Evolutionary conservation across 1,140 invertebrate genomes (phyloP).

Genomic region (Bombus polaris): DNA sequence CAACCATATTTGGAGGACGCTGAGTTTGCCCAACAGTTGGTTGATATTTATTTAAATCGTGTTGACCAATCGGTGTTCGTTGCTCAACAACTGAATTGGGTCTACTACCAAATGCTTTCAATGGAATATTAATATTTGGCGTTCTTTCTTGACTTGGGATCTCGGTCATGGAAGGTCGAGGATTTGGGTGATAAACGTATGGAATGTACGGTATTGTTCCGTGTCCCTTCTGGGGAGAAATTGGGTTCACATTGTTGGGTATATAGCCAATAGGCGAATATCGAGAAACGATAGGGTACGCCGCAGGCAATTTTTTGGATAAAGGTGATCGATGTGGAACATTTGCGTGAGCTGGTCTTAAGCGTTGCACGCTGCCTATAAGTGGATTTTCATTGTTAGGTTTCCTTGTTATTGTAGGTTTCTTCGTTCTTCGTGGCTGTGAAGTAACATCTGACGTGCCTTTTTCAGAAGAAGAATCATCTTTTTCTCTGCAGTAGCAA

Average conservation of each 20-base stretch:
- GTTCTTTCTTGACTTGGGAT: background rate
- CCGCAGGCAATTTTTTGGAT: background rate
- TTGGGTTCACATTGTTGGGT: background rate
- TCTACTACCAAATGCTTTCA: background rate
- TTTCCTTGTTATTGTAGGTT: background rate
- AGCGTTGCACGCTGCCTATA: background rate
- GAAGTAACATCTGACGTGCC: background rate
- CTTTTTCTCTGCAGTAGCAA: constrained; percentile 63
- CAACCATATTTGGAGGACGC: background rate
- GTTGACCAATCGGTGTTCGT: background rate
- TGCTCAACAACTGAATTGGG: constrained; percentile 26
- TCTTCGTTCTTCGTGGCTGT: background rate
- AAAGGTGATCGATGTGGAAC: background rate
- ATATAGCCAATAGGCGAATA: background rate
- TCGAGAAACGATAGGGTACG: background rate
- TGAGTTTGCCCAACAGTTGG: background rate
- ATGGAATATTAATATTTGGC: background rate
- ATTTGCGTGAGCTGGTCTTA: background rate
- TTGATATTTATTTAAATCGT: background rate
- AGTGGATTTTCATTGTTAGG: background rate
- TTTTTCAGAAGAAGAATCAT: background rate
- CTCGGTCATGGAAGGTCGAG: background rate
- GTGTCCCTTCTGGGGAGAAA: background rate
- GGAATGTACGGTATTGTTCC: background rate
- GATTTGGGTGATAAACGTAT: constrained; percentile 1